Evolutionary conservation across 2,888 invertebrate species (phyloP).

Genomic region (Nebria salina): DNA sequence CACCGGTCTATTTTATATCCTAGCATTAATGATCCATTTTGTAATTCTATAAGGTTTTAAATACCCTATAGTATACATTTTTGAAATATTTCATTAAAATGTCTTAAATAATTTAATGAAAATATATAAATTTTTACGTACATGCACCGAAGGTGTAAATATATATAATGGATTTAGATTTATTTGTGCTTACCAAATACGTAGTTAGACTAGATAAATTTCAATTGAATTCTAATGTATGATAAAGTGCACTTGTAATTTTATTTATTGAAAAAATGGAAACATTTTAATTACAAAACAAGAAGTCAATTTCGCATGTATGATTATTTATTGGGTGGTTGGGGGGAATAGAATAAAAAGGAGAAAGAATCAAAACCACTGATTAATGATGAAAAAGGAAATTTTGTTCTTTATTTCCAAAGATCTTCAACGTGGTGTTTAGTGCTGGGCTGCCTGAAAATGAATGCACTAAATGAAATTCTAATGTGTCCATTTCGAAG

Average conservation of each 20-base stretch:
- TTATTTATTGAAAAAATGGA: slow-evolving; percentile 5
- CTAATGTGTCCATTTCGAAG: slow-evolving; percentile 35
- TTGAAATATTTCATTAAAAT: too few species aligned
- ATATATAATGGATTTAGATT: too few species aligned
- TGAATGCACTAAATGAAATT: slow-evolving; percentile 45
- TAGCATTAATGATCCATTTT: too few species aligned
- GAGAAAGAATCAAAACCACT: slow-evolving; percentile 56
- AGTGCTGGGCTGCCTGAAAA: slow-evolving; percentile 56
- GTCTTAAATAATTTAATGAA: too few species aligned
- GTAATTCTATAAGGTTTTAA: too few species aligned
- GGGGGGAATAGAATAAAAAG: not conserved
- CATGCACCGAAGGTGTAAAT: too few species aligned
- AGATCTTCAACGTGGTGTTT: slow-evolving; percentile 49
- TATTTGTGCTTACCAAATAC: too few species aligned
- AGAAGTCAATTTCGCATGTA: not conserved
- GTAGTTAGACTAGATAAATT: too few species aligned
- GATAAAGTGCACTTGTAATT: not conserved
- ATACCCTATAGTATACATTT: too few species aligned
- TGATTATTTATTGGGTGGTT: not conserved
- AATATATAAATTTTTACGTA: too few species aligned
- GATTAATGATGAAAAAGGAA: slow-evolving; percentile 58
- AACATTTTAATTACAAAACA: slow-evolving; percentile 11
- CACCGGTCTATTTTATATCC: too few species aligned
- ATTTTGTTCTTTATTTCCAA: slow-evolving; percentile 61
- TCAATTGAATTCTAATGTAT: not conserved